Evolutionary conservation across 2,797 vertebrate species (phyloP), one percentile per base, ranked within the genome.

Genomic region (Hephaestus fuliginosus): DNA sequence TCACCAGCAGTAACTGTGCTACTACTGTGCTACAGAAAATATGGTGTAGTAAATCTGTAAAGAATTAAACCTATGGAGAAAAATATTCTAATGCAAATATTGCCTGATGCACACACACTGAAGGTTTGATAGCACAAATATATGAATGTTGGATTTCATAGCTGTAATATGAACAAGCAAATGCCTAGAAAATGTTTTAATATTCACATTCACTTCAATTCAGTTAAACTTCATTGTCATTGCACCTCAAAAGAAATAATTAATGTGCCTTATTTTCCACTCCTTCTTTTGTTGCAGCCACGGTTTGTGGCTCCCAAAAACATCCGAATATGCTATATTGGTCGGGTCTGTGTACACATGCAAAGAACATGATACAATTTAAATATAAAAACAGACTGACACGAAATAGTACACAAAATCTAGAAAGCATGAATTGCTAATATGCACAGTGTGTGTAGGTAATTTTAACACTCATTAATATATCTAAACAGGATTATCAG

Each of bases 381-480:
- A 39, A 39, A 68, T 43, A 11, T 22, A 13, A 5, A 61, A 3
- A 57, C 6, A 9, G 36, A 76, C 30, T 33, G 3, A 33, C 20
- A 46, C 30, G 46, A 7, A 10, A 33, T 1, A 53, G 28, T 9
- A 18, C 15, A 46, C 28, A 14, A 25, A 44, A 68, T 48, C 12
- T 49, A n/a, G 70, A 39, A 14, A 5, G 22, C 48, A 20, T 44
- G 5, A 53, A 58, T 51, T 9, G 33, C 11, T 28, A 12, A 73
- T n/a, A 48, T 36, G 9, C 25, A 43, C 0, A n/a, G 36, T 36
- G 28, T 15, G n/a, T 70, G 14, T 49, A 3, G 20, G 1, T 49
- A 20, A 71, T 71, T 57, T 62, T 49, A 63, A 22, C 14, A 7
- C 4, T 61, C 30, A 61, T 60, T 61, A 44, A 44, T n/a, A 48